These are phyloP conservation scores for Phenacoccus solenopsis DNA, from an alignment of 1,140 invertebrate genomes.

Conservation along the genomic window DNA sequence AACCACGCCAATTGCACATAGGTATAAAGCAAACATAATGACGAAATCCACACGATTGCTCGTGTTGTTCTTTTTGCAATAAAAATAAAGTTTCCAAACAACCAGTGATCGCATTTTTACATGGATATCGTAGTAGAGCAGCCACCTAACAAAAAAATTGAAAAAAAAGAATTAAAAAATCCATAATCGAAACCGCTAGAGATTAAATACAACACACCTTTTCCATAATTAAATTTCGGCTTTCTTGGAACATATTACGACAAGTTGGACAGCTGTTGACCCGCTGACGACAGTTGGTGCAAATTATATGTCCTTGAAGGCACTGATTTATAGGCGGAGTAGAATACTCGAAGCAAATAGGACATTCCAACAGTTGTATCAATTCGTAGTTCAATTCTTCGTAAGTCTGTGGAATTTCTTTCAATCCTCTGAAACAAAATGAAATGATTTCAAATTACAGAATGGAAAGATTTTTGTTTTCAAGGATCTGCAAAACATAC, in stretches of 20 bases:
- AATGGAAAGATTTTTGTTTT: no score
- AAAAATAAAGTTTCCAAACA: slow-evolving; percentile 24
- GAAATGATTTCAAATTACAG: no score
- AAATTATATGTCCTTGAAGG: slow-evolving; percentile 27
- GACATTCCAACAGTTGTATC: slow-evolving; percentile 28
- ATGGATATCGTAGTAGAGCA: slow-evolving; percentile 26
- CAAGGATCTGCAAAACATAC: no score
- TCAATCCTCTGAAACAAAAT: neutral
- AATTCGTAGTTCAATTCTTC: slow-evolving; percentile 24
- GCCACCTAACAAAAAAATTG: slow-evolving; percentile 23
- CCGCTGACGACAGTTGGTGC: slow-evolving; percentile 23
- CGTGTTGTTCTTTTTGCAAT: slow-evolving; percentile 26
- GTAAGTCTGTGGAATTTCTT: slow-evolving; percentile 22
- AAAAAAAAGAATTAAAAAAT: neutral
- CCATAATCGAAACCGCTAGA: neutral
- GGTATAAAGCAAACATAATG: slow-evolving; percentile 26
- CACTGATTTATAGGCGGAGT: slow-evolving; percentile 29
- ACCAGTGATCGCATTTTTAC: slow-evolving; percentile 26
- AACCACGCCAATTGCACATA: slow-evolving; percentile 27
- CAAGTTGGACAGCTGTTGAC: slow-evolving; percentile 27
- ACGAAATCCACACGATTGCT: slow-evolving; percentile 26
- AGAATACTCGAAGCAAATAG: slow-evolving; percentile 30
- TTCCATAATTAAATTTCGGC: slow-evolving; percentile 27
- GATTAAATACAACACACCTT: slow-evolving; percentile 20
- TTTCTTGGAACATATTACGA: slow-evolving; percentile 25